These are phyloP conservation scores for Ruditapes philippinarum DNA, from an alignment of 1,140 invertebrate species.

Conservation along the genomic window DNA sequence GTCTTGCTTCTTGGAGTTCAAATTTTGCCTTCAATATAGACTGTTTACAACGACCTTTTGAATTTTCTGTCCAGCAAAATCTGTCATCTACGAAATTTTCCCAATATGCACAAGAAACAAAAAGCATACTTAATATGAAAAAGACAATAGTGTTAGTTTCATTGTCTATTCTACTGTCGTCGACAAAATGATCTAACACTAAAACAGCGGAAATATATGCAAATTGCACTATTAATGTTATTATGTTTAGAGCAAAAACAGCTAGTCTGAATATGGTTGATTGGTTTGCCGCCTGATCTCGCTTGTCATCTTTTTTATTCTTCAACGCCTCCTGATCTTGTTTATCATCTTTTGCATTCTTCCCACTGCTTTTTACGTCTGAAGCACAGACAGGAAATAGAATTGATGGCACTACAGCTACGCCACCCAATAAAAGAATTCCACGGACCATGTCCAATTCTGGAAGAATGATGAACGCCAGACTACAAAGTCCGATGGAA, in stretches of 20 bases:
- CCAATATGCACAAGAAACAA: constrained; percentile 57
- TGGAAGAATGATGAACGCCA: too few species aligned
- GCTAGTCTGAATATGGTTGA: neutral
- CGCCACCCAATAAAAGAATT: too few species aligned
- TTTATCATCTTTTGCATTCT: neutral
- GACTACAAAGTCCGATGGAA: neutral
- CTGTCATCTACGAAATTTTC: constrained; percentile 63
- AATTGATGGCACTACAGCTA: neutral
- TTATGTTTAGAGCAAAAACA: neutral
- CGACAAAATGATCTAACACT: constrained; percentile 29
- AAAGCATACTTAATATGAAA: constrained; percentile 20
- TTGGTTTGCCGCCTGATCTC: too few species aligned
- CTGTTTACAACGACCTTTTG: neutral
- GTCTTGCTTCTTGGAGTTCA: constrained; percentile 56
- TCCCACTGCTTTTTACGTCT: neutral
- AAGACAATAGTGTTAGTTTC: neutral
- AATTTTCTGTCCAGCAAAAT: constrained; percentile 27
- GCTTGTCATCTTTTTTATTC: too few species aligned
- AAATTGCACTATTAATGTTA: constrained; percentile 9
- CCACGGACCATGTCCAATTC: too few species aligned
- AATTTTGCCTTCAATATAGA: constrained; percentile 45
- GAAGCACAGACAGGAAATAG: neutral
- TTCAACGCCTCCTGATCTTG: too few species aligned
- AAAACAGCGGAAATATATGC: constrained; percentile 36
- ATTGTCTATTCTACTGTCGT: neutral